phyloP scores from a whole-genome alignment of 2,888 invertebrate genomes.

The Biston betularia region DNA sequence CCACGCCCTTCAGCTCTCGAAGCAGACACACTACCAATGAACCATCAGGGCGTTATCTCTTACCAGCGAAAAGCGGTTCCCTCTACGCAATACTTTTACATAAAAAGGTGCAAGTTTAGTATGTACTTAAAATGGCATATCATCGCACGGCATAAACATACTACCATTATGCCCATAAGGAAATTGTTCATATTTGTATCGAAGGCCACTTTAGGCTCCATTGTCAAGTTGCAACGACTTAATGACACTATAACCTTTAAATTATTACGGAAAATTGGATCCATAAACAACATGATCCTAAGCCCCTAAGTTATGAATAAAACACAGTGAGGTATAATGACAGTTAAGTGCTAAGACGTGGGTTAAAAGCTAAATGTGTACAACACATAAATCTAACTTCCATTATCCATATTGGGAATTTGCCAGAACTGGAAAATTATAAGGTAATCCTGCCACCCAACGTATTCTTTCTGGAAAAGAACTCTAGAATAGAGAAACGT shows the following conservation, averaged over 20 bases:
- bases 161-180: constrained; percentile 38
- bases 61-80: too few species aligned
- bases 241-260: constrained; percentile 65
- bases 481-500: too few species aligned
- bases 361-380: background rate
- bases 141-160: background rate
- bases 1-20: too few species aligned
- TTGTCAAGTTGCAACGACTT: constrained; percentile 49
- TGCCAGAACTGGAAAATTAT: background rate
- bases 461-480: too few species aligned
- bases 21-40: too few species aligned
- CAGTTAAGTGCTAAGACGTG: constrained; percentile 22
- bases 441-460: too few species aligned
- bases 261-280: constrained; percentile 60
- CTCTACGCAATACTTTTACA: too few species aligned
- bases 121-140: constrained; percentile 1
- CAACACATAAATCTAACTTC: background rate
- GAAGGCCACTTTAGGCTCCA: constrained; percentile 47
- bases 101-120: background rate
- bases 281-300: constrained; percentile 54
- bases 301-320: constrained; percentile 36
- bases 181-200: constrained; percentile 33
- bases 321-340: constrained; percentile 25
- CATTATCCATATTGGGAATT: constrained; percentile 6
- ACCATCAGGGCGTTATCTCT: too few species aligned